phyloP scores from a whole-genome alignment of 2,797 vertebrate genomes.

The Phrynocephalus forsythii region DNA sequence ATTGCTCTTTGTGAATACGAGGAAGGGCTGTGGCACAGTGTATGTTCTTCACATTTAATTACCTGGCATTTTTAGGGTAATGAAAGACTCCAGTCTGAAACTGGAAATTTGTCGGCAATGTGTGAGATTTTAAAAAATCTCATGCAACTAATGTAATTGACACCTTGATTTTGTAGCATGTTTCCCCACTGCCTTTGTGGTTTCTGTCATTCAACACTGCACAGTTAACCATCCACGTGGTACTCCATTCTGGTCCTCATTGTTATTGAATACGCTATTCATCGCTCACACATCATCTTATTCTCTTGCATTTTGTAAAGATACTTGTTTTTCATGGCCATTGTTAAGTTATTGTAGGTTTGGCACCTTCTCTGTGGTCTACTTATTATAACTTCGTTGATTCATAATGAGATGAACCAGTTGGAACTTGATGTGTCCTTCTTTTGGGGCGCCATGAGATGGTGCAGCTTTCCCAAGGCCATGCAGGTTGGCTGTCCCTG shows the following conservation, averaged over 20 bases:
- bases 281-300: neutral
- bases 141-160: slow-evolving; percentile 13
- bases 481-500: too few species aligned
- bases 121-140: neutral
- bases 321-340: neutral
- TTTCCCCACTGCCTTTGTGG: neutral
- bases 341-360: neutral
- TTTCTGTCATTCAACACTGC: rapidly evolving
- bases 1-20: slow-evolving; percentile 64
- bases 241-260: neutral
- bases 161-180: neutral
- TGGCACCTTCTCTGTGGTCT: neutral
- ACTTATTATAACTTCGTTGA: neutral
- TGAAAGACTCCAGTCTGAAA: neutral
- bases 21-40: too few species aligned
- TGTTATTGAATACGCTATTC: neutral
- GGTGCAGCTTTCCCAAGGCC: too few species aligned
- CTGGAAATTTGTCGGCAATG: neutral
- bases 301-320: neutral
- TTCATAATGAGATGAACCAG: neutral
- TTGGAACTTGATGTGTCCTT: neutral
- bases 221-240: neutral
- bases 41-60: too few species aligned
- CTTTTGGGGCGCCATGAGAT: too few species aligned
- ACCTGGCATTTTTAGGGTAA: neutral